Percentiles rank a stretch among this genome's conserved stretches.
Evolutionary conservation across 1,140 invertebrate species (phyloP).

Genomic region (Drosophila kepulauana): DNA sequence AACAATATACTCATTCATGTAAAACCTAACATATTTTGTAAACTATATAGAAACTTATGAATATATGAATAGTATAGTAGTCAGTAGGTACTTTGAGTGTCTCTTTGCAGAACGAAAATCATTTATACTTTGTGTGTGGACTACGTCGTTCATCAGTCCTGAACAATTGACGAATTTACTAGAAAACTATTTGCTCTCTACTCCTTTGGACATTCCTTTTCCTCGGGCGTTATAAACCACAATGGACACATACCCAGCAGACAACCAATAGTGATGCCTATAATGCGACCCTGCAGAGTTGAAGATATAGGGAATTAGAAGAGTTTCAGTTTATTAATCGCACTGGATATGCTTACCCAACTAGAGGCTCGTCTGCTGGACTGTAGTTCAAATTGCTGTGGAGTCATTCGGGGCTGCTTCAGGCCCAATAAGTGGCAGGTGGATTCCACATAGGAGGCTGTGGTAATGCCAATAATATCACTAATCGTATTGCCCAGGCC

Average conservation of each 20-base stretch:
- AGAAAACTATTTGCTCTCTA: not conserved
- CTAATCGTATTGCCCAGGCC: slow-evolving; percentile 97
- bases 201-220: not conserved
- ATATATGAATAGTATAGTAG: slow-evolving; percentile 41
- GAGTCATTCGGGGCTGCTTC: slow-evolving; percentile 92
- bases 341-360: slow-evolving; percentile 79
- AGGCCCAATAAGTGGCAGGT: slow-evolving; percentile 93
- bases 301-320: slow-evolving; percentile 10
- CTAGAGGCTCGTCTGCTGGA: slow-evolving; percentile 91
- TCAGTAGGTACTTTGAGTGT: slow-evolving; percentile 65
- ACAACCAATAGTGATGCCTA: slow-evolving; percentile 97
- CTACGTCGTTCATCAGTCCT: not conserved
- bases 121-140: not conserved
- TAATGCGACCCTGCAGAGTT: slow-evolving; percentile 88
- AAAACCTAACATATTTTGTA: slow-evolving; percentile 20
- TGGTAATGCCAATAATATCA: slow-evolving; percentile 97
- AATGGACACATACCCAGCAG: slow-evolving; percentile 97
- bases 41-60: slow-evolving; percentile 15
- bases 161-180: slow-evolving; percentile 29
- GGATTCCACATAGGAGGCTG: slow-evolving; percentile 96
- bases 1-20: not conserved
- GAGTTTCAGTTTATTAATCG: not conserved
- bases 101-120: slow-evolving; percentile 27
- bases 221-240: slow-evolving; percentile 87
- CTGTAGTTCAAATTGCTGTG: slow-evolving; percentile 93